Percentiles rank a stretch among this genome's conserved stretches.
These are phyloP conservation scores for Triops cancriformis DNA, from an alignment of 1,140 invertebrate species.

Conservation along the genomic window DNA sequence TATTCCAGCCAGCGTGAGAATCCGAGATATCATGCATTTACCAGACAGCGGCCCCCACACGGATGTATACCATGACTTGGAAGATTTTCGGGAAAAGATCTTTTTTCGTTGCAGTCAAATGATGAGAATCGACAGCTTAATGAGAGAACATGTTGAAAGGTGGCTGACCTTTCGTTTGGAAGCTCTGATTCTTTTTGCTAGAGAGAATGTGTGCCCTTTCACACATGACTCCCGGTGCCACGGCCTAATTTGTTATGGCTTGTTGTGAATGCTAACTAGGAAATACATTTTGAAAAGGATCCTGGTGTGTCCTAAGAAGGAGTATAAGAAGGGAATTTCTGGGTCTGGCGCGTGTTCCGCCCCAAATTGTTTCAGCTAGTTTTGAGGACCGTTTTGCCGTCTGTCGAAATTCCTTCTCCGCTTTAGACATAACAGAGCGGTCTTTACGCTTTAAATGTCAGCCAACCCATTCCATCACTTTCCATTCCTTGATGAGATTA, in stretches of 20 bases:
- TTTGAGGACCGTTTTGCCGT: too few species aligned
- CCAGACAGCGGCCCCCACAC: background rate
- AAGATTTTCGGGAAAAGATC: background rate
- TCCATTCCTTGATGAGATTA: constrained; percentile 11
- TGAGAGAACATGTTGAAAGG: background rate
- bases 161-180: background rate
- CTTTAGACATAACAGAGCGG: background rate
- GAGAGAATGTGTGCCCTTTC: background rate
- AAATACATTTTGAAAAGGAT: too few species aligned
- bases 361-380: background rate
- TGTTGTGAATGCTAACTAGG: background rate
- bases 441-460: background rate
- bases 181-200: background rate
- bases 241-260: background rate
- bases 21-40: background rate
- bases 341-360: background rate
- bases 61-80: background rate
- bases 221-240: background rate
- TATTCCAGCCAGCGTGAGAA: background rate
- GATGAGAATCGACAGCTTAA: background rate
- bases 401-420: too few species aligned
- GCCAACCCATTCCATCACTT: background rate
- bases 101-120: background rate
- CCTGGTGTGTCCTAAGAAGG: background rate
- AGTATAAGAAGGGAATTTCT: background rate